Conservation (phyloP, 2,113 vertebrate species). For the Vulpes lagopus region DNA sequence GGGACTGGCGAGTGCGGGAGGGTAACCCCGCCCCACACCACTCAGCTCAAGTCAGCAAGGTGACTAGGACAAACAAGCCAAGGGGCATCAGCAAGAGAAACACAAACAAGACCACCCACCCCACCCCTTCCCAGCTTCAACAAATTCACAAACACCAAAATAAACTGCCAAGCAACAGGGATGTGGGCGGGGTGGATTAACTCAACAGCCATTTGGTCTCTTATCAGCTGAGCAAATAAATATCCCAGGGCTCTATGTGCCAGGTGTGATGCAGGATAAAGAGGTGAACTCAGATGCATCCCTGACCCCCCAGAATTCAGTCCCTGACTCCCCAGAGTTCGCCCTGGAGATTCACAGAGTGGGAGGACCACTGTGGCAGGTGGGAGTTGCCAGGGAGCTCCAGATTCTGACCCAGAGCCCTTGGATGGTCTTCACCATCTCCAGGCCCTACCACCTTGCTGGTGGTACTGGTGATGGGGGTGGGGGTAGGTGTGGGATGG, state of each 20-base stretch:
- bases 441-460: neutral
- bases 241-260: neutral
- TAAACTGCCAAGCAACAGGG: neutral
- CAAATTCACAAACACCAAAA: neutral
- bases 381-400: fast-evolving
- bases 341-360: fast-evolving
- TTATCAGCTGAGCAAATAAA: neutral
- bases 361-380: fast-evolving
- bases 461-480: too few species aligned
- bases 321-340: neutral
- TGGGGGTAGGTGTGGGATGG: too few species aligned
- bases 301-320: too few species aligned
- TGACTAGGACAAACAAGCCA: neutral
- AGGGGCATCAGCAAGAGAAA: neutral
- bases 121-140: neutral
- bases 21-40: neutral
- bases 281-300: too few species aligned
- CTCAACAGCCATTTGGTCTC: neutral
- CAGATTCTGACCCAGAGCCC: neutral
- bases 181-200: neutral
- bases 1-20: too few species aligned
- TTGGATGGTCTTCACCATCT: neutral
- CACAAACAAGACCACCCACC: neutral
- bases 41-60: neutral
- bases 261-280: neutral